Conservation (phyloP, 1,140 invertebrate species). For the Pomacea maculata region DNA sequence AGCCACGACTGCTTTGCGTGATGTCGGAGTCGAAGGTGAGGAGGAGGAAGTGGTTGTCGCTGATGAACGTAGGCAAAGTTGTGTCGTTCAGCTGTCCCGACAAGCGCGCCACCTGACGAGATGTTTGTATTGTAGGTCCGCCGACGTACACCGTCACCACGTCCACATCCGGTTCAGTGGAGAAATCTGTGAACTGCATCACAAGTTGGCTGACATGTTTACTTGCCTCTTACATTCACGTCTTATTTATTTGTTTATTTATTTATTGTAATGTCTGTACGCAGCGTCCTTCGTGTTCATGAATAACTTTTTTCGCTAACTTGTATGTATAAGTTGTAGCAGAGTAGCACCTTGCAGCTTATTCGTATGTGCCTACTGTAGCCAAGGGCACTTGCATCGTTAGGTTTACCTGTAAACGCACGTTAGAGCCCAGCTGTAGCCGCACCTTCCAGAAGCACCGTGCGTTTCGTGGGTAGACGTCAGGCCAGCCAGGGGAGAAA, state of each 20-base stretch:
- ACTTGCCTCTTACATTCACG: neutral
- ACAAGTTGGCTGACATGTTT: neutral
- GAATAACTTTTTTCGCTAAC: no score
- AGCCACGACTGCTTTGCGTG: neutral
- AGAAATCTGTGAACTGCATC: conserved; percentile 3
- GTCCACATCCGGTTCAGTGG: neutral
- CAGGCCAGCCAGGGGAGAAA: no score
- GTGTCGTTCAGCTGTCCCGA: neutral
- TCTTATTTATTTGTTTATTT: neutral
- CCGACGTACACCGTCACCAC: conserved; percentile 9
- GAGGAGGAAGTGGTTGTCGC: conserved; percentile 17
- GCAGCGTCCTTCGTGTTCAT: no score
- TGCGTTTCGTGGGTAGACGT: no score
- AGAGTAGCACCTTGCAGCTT: no score
- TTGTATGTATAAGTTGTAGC: no score
- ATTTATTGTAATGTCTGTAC: neutral
- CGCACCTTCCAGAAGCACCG: no score
- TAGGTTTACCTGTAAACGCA: no score
- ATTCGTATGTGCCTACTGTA: no score
- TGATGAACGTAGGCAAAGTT: neutral
- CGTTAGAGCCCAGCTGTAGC: no score
- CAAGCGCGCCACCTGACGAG: conserved; percentile 11
- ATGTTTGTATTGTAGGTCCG: neutral
- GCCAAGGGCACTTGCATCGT: no score
- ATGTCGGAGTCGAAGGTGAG: neutral